phyloP scores from a whole-genome alignment of 2,888 invertebrate species.

The Asteroscopus sphinx region DNA sequence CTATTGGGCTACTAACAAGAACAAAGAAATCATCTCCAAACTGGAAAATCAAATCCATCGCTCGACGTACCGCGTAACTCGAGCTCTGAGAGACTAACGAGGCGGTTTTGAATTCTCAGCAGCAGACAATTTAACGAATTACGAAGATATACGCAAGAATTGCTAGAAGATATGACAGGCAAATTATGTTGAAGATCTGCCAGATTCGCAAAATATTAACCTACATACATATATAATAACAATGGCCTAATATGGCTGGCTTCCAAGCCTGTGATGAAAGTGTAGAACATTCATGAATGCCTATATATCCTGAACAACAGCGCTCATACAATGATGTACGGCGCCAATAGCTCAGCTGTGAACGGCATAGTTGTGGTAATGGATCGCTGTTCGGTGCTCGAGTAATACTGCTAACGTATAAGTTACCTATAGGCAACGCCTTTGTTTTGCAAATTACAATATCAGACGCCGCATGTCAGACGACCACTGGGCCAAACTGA shows the following conservation, averaged over 20 bases:
- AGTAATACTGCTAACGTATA: slow-evolving; percentile 10
- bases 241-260: slow-evolving; percentile 19
- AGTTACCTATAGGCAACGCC: no score
- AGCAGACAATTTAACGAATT: no score
- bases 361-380: slow-evolving; percentile 22
- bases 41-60: no score
- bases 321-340: slow-evolving; percentile 21
- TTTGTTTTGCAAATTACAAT: no score
- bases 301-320: slow-evolving; percentile 13
- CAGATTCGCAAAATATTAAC: slow-evolving; percentile 2
- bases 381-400: slow-evolving; percentile 18
- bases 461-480: no score
- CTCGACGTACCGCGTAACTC: no score
- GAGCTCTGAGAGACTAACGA: no score
- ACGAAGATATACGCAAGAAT: no score
- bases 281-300: slow-evolving; percentile 11
- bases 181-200: background rate
- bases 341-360: slow-evolving; percentile 26
- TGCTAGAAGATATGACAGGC: background rate
- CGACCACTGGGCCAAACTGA: no score
- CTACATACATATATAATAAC: slow-evolving; percentile 1
- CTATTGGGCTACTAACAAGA: no score
- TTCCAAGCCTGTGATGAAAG: slow-evolving; percentile 18
- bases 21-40: no score
- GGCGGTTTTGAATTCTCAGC: no score